Evolutionary conservation across 2,888 invertebrate species (phyloP), one percentile per base, ranked within the genome.

Genomic region (Anaspis maculata): DNA sequence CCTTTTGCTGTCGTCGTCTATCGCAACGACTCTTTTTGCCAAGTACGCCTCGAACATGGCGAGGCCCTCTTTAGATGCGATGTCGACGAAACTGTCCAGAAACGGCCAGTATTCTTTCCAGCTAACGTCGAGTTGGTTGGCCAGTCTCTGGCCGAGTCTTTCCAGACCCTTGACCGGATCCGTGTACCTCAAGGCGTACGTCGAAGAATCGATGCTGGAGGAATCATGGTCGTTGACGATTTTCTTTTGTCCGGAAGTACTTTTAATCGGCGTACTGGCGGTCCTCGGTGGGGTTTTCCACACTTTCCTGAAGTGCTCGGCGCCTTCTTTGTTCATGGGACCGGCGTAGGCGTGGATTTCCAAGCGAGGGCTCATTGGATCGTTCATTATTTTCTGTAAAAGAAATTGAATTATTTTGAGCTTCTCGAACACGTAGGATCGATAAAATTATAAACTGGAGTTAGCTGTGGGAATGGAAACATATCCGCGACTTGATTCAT

Each of bases 91-190:
- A 2, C 76, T 74, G 47, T 83, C 81, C 9, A 95, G 67, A 59
- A 95, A 95, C 3, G 83, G 80, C 95, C 95, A 96, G 65, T 88
- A 88, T 56, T 96, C 95, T 40, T 78, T 81, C 94, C 94, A 95
- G 6, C 76, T 74, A 0, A 88, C 72, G 32, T 80, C 72, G 60
- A 77, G 74, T 59, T 83, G 73, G 42, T 76, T 74, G 0, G 89
- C 87, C 43, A 84, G 59, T 44, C 72, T 69, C 52, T 82, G 80
- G 41, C 89, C 92, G 24, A 88, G 76, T 48, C 79, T 67, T 64
- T 95, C 94, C n/a, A 92, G 68, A 0, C 94, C 94, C 58, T 92
- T 94, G 36, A 83, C 80, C 15, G 79, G 73, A 58, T 94, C 92
- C 29, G 74, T 57, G 24, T 56, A 49, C 24, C 57, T 50, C 23